Evolutionary conservation across 1,140 invertebrate genomes (phyloP), one percentile per base, ranked within the genome.

Genomic region (Phortica variegata): DNA sequence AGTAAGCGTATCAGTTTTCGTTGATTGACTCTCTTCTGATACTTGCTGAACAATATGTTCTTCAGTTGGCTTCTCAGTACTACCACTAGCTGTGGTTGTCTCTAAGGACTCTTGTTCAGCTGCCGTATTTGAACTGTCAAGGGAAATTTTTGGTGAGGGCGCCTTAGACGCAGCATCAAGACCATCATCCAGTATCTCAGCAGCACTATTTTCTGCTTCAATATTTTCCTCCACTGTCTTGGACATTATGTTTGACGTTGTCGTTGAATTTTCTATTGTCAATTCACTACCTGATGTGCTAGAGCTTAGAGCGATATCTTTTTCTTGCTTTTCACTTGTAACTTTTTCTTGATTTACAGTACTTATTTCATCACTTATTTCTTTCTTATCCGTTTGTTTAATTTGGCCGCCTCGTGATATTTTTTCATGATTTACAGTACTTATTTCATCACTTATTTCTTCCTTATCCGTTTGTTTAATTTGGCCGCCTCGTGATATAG

Each of bases 191-290:
- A 55, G 48, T 18, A 69, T 43, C 23, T 69, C 65, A 0, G 65
- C 61, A 0, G 65, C 65, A n/a, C 56, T 56, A 33, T 69, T 69
- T 20, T 69, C 65, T 20, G 59, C 65, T 19, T 58, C 56, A 16
- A 45, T 33, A 26, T 10, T 26, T 5, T 10, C 10, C 23, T 26
- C 23, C 5, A 10, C 10, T n/a, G n/a, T n/a, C n/a, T n/a, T n/a
- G n/a, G n/a, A n/a, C n/a, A n/a, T 3, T 26, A 32, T 41, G 43
- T 50, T 54, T 54, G 7, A 17, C 47, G 7, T 34, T 29, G 6
- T 29, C 6, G 26, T 29, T 29, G 26, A 29, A 12, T 7, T 29
- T n/a, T n/a, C n/a, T n/a, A n/a, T n/a, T n/a, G n/a, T n/a, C n/a
- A n/a, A n/a, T n/a, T n/a, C n/a, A n/a, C n/a, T n/a, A n/a, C n/a